Evolutionary conservation across 2,113 vertebrate species (phyloP), one percentile per base, ranked within the genome.

Genomic region (Glaucidium brasilianum): DNA sequence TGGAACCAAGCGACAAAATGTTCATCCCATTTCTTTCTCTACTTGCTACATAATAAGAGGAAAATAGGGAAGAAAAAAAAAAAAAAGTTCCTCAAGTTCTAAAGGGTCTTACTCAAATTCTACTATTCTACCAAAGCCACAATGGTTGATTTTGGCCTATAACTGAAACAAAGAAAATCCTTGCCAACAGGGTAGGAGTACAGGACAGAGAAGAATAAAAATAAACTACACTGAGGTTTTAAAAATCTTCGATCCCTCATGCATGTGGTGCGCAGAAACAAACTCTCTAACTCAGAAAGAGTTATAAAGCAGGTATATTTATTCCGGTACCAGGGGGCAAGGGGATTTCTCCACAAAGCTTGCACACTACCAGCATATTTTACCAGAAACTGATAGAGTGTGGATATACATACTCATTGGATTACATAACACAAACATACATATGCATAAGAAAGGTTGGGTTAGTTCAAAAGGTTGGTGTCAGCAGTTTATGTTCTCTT

Each of bases 61-160:
- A 2, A 2, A 1, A 15, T 15, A 20, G 11, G 4, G 0, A 1
- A 13, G 35, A 37, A 19, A 21, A 15, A 30, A 39, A 34, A 25
- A 0, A 6, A 12, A 4, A 5, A 27, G 0, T 1, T 3, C 2
- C 6, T 52, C 13, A 34, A 37, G 2, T 55, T 92, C 55, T 88
- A 29, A 86, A 17, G 6, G 30, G 15, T n/a, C 89, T 81, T 60
- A 39, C 12, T 26, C 25, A 47, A 89, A 55, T 29, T 20, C 13
- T 53, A 15, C 11, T 39, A 23, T 11, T 3, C 11, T 47, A 5
- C 22, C 78, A 43, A 87, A 78, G 7, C 7, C 34, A 35, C 15
- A 85, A 15, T 3, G 0, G 8, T 12, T 77, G n/a, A 17, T 66
- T 80, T 80, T 62, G 17, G 7, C 27, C 12, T 79, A 10, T 13